Evolutionary conservation across 2,888 invertebrate genomes (phyloP).

Genomic region (Emmelina monodactyla): DNA sequence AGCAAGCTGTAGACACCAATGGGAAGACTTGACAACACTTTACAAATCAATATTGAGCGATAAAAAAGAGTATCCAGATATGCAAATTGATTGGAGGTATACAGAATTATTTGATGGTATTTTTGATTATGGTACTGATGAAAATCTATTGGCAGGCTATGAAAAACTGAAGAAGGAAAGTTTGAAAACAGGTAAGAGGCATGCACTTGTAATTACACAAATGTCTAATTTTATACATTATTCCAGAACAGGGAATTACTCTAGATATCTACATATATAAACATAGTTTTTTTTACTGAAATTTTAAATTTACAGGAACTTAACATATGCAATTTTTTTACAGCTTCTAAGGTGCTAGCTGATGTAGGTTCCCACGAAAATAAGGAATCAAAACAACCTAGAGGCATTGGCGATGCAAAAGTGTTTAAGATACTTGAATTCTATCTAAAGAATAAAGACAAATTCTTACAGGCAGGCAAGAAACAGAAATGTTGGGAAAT

Average conservation of each 20-base stretch:
- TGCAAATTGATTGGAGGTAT: slow-evolving; percentile 53
- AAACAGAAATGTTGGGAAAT: slow-evolving; percentile 38
- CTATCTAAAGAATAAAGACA: slow-evolving; percentile 47
- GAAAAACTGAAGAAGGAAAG: slow-evolving; percentile 13
- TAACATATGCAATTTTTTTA: too few species aligned
- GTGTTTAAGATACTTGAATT: slow-evolving; percentile 46
- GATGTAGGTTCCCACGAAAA: too few species aligned
- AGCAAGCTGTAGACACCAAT: slow-evolving; percentile 30
- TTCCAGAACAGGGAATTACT: too few species aligned
- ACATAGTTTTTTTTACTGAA: not conserved
- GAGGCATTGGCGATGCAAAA: slow-evolving; percentile 29
- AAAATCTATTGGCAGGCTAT: slow-evolving; percentile 33
- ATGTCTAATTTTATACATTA: not conserved
- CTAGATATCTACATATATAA: not conserved
- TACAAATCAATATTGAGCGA: slow-evolving; percentile 42
- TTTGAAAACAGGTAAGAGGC: slow-evolving; percentile 25
- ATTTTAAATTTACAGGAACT: too few species aligned
- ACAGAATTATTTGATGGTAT: slow-evolving; percentile 48
- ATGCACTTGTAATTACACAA: not conserved
- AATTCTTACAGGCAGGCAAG: slow-evolving; percentile 30
- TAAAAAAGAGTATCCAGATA: slow-evolving; percentile 47
- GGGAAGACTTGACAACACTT: slow-evolving; percentile 34
- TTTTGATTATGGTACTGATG: slow-evolving; percentile 54
- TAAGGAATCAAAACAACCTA: too few species aligned
- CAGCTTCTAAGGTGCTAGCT: too few species aligned